These are phyloP conservation scores for Lasioglossum pauxillum DNA, from an alignment of 2,888 invertebrate species.

Conservation along the genomic window DNA sequence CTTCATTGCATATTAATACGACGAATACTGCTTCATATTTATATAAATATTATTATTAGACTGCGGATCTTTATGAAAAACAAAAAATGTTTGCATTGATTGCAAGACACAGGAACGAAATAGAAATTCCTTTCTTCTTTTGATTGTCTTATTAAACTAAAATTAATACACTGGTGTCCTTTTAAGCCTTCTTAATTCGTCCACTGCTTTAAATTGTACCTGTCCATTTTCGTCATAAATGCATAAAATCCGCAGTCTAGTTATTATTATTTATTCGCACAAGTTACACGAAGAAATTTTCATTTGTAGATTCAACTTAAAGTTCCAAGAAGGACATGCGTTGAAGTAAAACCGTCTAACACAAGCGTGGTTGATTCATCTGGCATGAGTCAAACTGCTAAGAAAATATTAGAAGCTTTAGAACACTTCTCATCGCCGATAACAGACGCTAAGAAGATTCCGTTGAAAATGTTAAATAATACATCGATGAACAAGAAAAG, in stretches of 20 bases:
- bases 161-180: too few species aligned
- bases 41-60: background rate
- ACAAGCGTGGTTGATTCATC: conserved; percentile 79
- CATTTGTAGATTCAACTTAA: conserved; percentile 72
- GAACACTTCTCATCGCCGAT: conserved; percentile 94
- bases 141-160: too few species aligned
- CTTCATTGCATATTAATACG: background rate
- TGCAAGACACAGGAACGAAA: too few species aligned
- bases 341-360: conserved; percentile 85
- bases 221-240: too few species aligned
- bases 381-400: conserved; percentile 90
- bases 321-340: conserved; percentile 81
- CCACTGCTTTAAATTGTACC: too few species aligned
- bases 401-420: conserved; percentile 91
- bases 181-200: too few species aligned
- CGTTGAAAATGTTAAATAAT: conserved; percentile 83
- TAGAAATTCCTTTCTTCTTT: too few species aligned
- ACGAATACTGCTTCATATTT: background rate
- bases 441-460: conserved; percentile 91
- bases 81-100: too few species aligned
- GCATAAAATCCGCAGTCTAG: too few species aligned
- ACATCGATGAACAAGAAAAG: conserved; percentile 69
- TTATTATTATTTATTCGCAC: conserved; percentile 1
- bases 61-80: too few species aligned
- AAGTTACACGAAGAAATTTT: background rate